Evolutionary conservation across 1,140 invertebrate genomes (phyloP).

Genomic region (Papilio xuthus): DNA sequence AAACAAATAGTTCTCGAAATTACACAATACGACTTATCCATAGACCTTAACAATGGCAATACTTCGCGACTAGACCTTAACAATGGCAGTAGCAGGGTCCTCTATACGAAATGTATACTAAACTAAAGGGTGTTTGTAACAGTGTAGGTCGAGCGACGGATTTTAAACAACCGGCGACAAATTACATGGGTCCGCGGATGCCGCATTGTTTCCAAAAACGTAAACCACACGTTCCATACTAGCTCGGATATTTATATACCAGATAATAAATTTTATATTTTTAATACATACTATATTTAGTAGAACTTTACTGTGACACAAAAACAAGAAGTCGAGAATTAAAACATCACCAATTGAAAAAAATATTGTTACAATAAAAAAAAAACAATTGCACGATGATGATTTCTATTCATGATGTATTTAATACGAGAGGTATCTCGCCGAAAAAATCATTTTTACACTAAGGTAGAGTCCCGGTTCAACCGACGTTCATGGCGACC

Average conservation of each 20-base stretch:
- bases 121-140: neutral
- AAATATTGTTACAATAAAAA: neutral
- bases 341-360: neutral
- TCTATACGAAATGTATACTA: neutral
- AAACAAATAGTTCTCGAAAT: neutral
- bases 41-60: neutral
- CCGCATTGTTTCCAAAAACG: neutral
- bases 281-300: too few relatives aligned
- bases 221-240: neutral
- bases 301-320: too few relatives aligned
- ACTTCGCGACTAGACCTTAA: neutral
- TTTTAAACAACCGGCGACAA: slow-evolving; percentile 17
- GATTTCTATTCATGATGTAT: too few relatives aligned
- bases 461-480: too few relatives aligned
- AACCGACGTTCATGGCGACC: neutral
- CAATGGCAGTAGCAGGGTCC: neutral
- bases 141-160: neutral
- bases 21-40: neutral
- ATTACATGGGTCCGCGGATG: slow-evolving; percentile 16
- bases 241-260: neutral
- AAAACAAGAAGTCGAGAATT: too few relatives aligned
- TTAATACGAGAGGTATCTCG: too few relatives aligned
- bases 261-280: too few relatives aligned
- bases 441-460: too few relatives aligned
- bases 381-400: neutral